A percentile compares a stretch with the other conserved stretches of the same genome.
Conservation (phyloP, 2,888 invertebrate species). For the Kryphioiulus occultus region DNA sequence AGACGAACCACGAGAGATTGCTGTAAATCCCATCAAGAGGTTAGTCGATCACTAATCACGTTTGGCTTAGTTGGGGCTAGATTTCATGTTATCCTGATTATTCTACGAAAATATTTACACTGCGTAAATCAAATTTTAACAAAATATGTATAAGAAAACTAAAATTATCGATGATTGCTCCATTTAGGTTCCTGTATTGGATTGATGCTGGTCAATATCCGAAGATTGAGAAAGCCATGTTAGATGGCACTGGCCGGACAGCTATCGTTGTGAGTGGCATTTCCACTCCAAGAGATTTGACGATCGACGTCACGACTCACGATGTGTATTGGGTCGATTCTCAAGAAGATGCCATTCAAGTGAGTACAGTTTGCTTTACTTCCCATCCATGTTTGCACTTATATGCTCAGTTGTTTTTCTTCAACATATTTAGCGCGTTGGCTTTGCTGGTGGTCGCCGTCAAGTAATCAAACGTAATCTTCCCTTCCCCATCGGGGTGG, state of each 20-base stretch:
- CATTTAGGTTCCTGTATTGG: constrained; percentile 84
- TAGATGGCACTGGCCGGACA: constrained; percentile 87
- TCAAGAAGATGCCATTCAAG: constrained; percentile 89
- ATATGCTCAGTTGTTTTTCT: constrained; percentile 46
- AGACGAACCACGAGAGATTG: constrained; percentile 92
- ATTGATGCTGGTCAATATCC: constrained; percentile 97
- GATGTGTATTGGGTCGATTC: constrained; percentile 99
- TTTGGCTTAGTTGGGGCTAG: too few species aligned
- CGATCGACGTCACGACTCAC: constrained; percentile 90
- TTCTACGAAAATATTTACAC: not conserved
- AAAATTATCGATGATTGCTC: too few species aligned
- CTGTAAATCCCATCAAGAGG: constrained; percentile 92
- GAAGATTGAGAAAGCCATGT: constrained; percentile 83
- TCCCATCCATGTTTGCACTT: not conserved
- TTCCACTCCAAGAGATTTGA: constrained; percentile 85
- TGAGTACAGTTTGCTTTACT: constrained; percentile 52
- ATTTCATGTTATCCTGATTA: too few species aligned
- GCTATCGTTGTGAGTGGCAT: constrained; percentile 90
- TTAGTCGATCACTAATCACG: constrained; percentile 55
- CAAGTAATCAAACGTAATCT: constrained; percentile 84
- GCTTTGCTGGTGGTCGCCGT: constrained; percentile 60
- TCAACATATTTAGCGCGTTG: constrained; percentile 58
- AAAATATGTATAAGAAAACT: not conserved
- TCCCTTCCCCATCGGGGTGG: constrained; percentile 93
- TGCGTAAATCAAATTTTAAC: not conserved